Conservation (phyloP, 2,888 invertebrate species). For the Augiades crinisus region DNA sequence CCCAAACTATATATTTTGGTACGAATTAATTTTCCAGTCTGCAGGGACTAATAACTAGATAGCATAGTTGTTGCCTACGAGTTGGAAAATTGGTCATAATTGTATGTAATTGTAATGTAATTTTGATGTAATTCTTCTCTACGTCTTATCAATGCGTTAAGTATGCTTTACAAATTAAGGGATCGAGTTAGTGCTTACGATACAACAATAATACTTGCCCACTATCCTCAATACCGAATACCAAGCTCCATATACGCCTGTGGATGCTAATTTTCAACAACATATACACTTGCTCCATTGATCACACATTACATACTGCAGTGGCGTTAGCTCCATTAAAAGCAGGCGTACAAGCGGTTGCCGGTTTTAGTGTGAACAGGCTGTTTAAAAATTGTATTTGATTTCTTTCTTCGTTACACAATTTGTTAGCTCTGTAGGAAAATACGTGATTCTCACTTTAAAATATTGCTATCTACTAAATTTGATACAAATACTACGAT, state of each 20-base stretch:
- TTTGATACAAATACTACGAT: background rate
- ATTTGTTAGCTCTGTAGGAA: too few species aligned
- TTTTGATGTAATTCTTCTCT: too few species aligned
- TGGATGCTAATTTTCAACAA: background rate
- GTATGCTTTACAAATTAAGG: slow-evolving; percentile 6
- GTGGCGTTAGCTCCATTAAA: background rate
- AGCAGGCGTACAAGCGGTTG: slow-evolving; percentile 8
- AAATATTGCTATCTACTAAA: background rate
- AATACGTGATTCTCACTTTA: background rate
- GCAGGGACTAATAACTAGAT: too few species aligned
- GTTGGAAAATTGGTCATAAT: too few species aligned
- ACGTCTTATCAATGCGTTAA: too few species aligned
- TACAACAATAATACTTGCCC: slow-evolving; percentile 1
- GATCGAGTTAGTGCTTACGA: background rate
- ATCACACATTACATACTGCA: background rate
- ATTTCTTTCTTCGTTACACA: background rate
- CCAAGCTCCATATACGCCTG: background rate
- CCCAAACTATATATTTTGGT: too few species aligned
- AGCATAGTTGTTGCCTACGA: too few species aligned
- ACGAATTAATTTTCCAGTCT: too few species aligned
- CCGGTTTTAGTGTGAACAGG: background rate
- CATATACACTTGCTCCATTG: background rate
- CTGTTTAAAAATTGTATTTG: background rate
- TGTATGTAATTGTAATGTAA: too few species aligned
- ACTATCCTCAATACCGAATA: background rate